phyloP scores from a whole-genome alignment of 2,797 vertebrate genomes.

The Anguilla pacifica region DNA sequence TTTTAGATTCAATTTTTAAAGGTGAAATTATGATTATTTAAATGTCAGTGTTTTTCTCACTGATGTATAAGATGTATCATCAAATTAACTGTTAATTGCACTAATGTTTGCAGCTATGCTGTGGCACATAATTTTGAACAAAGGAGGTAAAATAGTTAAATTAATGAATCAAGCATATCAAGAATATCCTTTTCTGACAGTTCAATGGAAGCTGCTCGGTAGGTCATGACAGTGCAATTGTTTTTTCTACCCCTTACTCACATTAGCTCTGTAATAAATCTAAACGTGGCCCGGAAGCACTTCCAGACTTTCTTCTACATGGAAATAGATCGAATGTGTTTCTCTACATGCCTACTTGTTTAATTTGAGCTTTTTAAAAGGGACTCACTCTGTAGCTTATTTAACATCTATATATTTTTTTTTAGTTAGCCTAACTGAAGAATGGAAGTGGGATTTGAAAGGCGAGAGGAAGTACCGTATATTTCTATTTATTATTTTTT shows the following conservation, averaged over 20 bases:
- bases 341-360: neutral
- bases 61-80: neutral
- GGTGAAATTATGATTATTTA: too few species aligned
- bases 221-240: neutral
- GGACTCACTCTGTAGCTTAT: neutral
- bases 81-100: neutral
- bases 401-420: neutral
- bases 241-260: neutral
- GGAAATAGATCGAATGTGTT: neutral
- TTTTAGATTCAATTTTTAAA: too few species aligned
- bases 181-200: neutral
- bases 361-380: neutral
- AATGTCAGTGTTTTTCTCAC: too few species aligned
- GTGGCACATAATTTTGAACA: too few species aligned
- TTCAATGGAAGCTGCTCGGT: neutral
- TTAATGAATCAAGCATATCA: too few species aligned
- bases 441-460: conserved; percentile 1
- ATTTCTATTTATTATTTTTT: neutral
- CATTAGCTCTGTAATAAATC: neutral
- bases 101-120: too few species aligned
- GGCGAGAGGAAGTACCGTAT: neutral
- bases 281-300: neutral
- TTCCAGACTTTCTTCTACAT: neutral
- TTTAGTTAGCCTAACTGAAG: neutral
- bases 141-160: too few species aligned